Percentiles rank a stretch among this genome's conserved stretches.
Evolutionary conservation across 2,797 vertebrate genomes (phyloP).

Genomic region (Prunella strophiata): DNA sequence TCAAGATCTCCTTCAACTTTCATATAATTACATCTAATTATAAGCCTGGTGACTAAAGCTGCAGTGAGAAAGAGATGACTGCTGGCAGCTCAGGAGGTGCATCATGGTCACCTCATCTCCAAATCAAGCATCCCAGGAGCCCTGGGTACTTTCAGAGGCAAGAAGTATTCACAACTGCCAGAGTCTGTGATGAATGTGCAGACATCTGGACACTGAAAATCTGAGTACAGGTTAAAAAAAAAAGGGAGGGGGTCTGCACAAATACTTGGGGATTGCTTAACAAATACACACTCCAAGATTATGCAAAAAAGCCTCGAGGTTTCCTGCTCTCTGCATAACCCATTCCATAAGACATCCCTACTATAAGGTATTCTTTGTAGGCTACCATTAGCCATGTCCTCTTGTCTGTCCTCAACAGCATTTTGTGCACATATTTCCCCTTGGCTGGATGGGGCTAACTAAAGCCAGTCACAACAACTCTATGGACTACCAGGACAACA

Average conservation of each 20-base stretch:
- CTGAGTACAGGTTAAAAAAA: not conserved
- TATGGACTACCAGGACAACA: not conserved
- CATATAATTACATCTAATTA: not conserved
- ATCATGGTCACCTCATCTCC: not conserved
- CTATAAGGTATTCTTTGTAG: not conserved
- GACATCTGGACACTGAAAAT: not conserved
- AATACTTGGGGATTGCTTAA: not conserved
- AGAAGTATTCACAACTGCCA: not conserved
- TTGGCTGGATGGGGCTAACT: not conserved
- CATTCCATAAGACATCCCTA: not conserved
- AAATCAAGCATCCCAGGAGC: not conserved
- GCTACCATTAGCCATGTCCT: not conserved
- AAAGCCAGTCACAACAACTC: not conserved
- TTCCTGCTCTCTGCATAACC: not conserved
- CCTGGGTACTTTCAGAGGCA: not conserved
- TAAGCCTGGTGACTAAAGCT: not conserved
- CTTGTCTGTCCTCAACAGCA: not conserved
- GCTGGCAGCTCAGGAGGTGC: not conserved
- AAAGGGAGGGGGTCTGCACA: rapidly evolving
- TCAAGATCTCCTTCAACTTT: not conserved
- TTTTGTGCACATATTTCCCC: not conserved
- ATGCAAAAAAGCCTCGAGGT: not conserved
- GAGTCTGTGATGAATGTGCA: not conserved
- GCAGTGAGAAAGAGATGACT: not conserved
- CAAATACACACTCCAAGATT: not conserved